A percentile compares a stretch with the other conserved stretches of the same genome.
Evolutionary conservation across 2,888 invertebrate species (phyloP).

Genomic region (Scrobipalpa atriplicella): DNA sequence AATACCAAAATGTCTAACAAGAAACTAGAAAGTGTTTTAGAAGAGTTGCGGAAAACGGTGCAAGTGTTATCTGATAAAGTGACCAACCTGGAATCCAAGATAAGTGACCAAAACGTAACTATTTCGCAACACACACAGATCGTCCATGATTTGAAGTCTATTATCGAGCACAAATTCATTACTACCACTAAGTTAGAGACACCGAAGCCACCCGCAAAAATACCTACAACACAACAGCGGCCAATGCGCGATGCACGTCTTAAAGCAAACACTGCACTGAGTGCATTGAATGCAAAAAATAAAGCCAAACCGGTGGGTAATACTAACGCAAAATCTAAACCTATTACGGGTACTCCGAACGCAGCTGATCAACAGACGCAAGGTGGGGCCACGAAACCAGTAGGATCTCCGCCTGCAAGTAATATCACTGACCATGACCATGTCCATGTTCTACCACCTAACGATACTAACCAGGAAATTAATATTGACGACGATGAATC

Average conservation of each 20-base stretch:
- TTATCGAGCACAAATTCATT: background rate
- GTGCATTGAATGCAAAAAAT: background rate
- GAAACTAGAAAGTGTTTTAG: background rate
- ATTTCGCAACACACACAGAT: background rate
- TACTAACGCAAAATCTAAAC: background rate
- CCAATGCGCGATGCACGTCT: background rate
- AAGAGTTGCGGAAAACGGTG: background rate
- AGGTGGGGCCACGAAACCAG: background rate
- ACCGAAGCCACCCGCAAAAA: background rate
- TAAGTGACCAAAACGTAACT: background rate
- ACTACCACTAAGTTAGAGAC: background rate
- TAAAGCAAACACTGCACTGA: background rate
- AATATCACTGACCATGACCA: background rate
- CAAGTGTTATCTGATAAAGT: background rate
- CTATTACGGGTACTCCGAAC: background rate
- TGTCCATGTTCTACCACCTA: background rate
- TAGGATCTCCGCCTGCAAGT: background rate
- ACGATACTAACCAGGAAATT: background rate
- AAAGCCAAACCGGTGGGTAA: background rate
- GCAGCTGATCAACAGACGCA: background rate
- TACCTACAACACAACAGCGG: background rate
- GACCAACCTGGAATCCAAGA: slow-evolving; percentile 3
- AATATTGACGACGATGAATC: background rate
- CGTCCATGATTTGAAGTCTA: background rate
- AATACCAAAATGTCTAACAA: background rate